Conservation (phyloP, 2,888 invertebrate species). For the Archips crataeganus region DNA sequence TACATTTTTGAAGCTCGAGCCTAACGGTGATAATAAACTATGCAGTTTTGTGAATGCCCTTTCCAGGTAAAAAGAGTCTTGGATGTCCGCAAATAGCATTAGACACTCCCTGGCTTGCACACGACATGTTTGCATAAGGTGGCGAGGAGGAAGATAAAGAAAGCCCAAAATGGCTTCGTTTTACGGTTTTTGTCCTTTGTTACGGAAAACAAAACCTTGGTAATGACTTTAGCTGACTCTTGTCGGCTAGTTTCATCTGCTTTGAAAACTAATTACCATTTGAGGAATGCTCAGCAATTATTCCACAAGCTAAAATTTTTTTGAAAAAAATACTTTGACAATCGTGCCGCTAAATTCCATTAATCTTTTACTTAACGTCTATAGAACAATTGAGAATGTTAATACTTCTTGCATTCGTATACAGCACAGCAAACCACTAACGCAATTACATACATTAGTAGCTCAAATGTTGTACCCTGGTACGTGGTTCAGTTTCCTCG, state of each 20-base stretch:
- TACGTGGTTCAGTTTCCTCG: too few relatives aligned
- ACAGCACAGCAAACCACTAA: too few relatives aligned
- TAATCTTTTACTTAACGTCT: background rate
- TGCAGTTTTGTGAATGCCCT: slow-evolving; percentile 6
- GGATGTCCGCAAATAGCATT: slow-evolving; percentile 59
- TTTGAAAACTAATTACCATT: slow-evolving; percentile 29
- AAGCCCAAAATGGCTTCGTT: slow-evolving; percentile 2
- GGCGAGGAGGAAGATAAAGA: slow-evolving; percentile 44
- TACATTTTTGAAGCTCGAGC: too few relatives aligned
- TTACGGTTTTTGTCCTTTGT: background rate
- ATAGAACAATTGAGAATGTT: background rate
- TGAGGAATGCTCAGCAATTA: slow-evolving; percentile 20
- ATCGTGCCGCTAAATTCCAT: background rate
- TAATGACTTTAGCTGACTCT: slow-evolving; percentile 14
- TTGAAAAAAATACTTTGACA: background rate
- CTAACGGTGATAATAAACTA: too few relatives aligned
- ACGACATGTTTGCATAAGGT: slow-evolving; percentile 60
- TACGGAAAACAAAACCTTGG: slow-evolving; percentile 13
- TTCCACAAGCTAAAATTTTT: slow-evolving; percentile 5
- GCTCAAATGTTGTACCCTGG: too few relatives aligned
- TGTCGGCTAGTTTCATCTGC: slow-evolving; percentile 22
- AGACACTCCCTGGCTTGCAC: slow-evolving; percentile 59
- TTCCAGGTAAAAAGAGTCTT: slow-evolving; percentile 49
- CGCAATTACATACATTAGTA: too few relatives aligned
- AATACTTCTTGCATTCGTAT: background rate